phyloP scores from a whole-genome alignment of 2,797 vertebrate species.

The Acipenser transmontanus region DNA sequence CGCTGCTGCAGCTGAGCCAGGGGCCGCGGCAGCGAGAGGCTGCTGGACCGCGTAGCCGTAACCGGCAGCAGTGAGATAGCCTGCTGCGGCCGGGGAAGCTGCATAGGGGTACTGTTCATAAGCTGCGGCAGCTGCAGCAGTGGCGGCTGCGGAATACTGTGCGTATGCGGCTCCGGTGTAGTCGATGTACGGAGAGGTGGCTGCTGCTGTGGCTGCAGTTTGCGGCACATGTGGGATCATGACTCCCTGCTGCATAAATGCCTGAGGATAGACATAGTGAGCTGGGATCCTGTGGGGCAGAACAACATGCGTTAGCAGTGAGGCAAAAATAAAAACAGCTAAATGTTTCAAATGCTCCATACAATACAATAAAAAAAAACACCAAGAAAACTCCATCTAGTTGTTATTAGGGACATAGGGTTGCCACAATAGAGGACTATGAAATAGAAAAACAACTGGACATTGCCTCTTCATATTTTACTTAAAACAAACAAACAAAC shows the following conservation, averaged over 20 bases:
- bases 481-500: too few relatives aligned
- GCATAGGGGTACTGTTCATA: conserved; percentile 95
- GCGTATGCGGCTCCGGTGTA: conserved; percentile 92
- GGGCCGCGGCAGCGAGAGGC: conserved; percentile 73
- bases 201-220: conserved; percentile 66
- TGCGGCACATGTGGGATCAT: conserved; percentile 92
- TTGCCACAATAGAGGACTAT: conserved; percentile 83
- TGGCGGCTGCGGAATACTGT: conserved; percentile 79
- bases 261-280: conserved; percentile 97
- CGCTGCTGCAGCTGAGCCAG: conserved; percentile 72
- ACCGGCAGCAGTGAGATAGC: conserved; percentile 82
- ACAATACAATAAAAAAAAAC: not conserved
- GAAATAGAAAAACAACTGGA: conserved; percentile 3
- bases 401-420: conserved; percentile 87
- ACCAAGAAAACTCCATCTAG: conserved; percentile 70
- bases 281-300: conserved; percentile 87
- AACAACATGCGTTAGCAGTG: conserved; percentile 18
- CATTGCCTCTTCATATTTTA: too few relatives aligned
- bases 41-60: conserved; percentile 91
- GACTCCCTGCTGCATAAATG: conserved; percentile 93
- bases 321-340: not conserved
- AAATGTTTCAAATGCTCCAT: not conserved
- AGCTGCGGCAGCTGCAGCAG: conserved; percentile 74
- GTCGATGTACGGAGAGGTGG: conserved; percentile 90
- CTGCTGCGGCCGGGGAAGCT: conserved; percentile 78